Evolutionary conservation across 2,888 invertebrate genomes (phyloP).

Genomic region (Biston betularia): DNA sequence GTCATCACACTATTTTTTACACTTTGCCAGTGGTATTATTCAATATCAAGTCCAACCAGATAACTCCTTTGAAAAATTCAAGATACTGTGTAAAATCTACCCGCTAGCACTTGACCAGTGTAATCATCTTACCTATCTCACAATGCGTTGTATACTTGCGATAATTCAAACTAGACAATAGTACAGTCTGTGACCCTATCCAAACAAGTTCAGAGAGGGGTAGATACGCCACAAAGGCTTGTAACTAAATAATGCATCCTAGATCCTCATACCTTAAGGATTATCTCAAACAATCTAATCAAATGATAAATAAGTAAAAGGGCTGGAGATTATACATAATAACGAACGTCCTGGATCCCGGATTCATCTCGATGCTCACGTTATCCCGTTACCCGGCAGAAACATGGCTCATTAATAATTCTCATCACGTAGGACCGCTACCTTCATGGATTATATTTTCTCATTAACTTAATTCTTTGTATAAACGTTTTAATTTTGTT

Average conservation of each 20-base stretch:
- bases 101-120: too few relatives aligned
- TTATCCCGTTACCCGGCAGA: constrained; percentile 23
- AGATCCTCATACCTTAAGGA: constrained; percentile 39
- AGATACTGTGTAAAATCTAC: too few relatives aligned
- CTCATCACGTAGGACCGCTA: constrained; percentile 50
- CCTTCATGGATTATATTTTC: constrained; percentile 55
- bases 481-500: constrained; percentile 63
- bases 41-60: too few relatives aligned
- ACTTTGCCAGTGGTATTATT: too few relatives aligned
- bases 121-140: too few relatives aligned
- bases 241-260: constrained; percentile 40
- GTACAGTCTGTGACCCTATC: neutral
- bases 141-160: neutral
- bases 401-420: constrained; percentile 54
- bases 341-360: constrained; percentile 33
- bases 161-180: neutral
- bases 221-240: constrained; percentile 14
- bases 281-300: constrained; percentile 48
- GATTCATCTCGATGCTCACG: constrained; percentile 29
- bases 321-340: constrained; percentile 45
- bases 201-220: constrained; percentile 9
- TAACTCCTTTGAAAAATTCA: too few relatives aligned
- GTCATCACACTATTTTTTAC: too few relatives aligned
- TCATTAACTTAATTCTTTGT: constrained; percentile 59
- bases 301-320: constrained; percentile 48